Base-by-base conservation (phyloP, 2,797 vertebrate genomes). In the Hemibagrus guttatus region DNA sequence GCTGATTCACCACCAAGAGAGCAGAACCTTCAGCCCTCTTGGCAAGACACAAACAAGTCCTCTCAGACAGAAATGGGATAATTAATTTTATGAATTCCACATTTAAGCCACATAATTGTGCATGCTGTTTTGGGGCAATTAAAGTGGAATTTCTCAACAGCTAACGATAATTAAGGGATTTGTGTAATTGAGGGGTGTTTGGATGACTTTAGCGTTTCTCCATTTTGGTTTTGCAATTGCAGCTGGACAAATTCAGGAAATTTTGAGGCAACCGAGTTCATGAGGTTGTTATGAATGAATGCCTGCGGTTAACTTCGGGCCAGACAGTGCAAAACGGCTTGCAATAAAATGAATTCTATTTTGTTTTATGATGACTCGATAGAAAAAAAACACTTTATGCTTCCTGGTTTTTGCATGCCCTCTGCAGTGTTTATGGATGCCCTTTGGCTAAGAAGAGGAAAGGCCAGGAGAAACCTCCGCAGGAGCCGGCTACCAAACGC, bases 391-490 rank as follows among this genome's bases (percentile, higher is more conserved):
- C 56, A 52, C 71, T 42, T 85, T 72, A 56, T 81, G 23, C 76
- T 63, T 58, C 75, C 71, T 80, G 49, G 83, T 74, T 80, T 81
- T 52, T 72, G 83, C 86, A 49, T 90, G 52, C 86, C 81, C 92
- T 39, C 84, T 92, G 26, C 93, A 99, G 98, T 92, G 96, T 99
- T 78, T 99, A 99, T 83, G 98, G 98, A 88, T 99, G 98, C 92
- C 98, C 98, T 64, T 94, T 99, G 96, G 98, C 98, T 88, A 99
- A 98, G 93, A 99, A 99, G 93, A 97, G 98, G 90, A 99, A 98
- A 93, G 97, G 96, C 31, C 96, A 97, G 93, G 98, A 99, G 88
- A 98, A 97, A 35, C 97, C 97, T 90, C 96, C 96, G 0, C 97
- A 97, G 91, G 98, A 99, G 89, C 97, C 97, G 2, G 95, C 96